phyloP scores from a whole-genome alignment of 2,113 vertebrate genomes.

The Muntiacus muntjak region DNA sequence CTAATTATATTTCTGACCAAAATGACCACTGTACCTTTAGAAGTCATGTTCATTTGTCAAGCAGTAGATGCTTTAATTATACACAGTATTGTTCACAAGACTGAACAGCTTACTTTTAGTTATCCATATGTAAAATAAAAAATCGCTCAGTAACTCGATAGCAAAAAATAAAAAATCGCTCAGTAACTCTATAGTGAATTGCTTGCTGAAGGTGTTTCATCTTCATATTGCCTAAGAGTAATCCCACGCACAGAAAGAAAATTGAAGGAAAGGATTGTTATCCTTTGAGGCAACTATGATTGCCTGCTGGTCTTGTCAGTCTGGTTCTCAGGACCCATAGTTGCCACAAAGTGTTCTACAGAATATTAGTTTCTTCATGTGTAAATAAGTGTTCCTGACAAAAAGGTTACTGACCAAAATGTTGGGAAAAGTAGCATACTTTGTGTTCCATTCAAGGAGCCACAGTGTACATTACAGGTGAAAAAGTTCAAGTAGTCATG shows the following conservation, averaged over 20 bases:
- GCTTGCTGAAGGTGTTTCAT: not conserved
- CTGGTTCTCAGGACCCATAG: not conserved
- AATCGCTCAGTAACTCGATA: not conserved
- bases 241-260: not conserved
- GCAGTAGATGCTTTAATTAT: not conserved
- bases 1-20: constrained; percentile 32
- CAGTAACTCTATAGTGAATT: constrained; percentile 5
- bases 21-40: not conserved
- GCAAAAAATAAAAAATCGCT: not conserved
- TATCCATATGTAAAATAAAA: not conserved
- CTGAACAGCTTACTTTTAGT: not conserved
- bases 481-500: not conserved
- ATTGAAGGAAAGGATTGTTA: not conserved
- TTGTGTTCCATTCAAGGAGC: not conserved
- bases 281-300: not conserved
- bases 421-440: not conserved
- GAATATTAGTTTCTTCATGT: not conserved
- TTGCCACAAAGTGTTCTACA: not conserved
- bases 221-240: not conserved
- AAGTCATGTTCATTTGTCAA: constrained; percentile 38
- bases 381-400: not conserved
- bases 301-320: not conserved
- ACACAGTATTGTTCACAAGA: not conserved
- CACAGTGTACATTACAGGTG: not conserved
- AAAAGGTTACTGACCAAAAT: not conserved